These are phyloP conservation scores for Platorchestia sp. DNA, from an alignment of 1,140 invertebrate genomes.

Conservation along the genomic window DNA sequence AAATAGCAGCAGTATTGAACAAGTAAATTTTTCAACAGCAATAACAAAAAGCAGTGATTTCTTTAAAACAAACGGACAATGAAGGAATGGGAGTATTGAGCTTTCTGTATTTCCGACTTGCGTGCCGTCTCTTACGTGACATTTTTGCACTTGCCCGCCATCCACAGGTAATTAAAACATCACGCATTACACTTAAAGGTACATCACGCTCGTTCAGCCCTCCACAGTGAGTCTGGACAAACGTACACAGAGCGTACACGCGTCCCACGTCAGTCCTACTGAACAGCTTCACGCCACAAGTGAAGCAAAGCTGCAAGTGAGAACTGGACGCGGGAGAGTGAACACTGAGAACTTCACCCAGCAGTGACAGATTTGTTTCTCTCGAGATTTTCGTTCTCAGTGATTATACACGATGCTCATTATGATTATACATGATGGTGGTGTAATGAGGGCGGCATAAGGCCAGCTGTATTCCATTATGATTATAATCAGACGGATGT, in stretches of 20 bases:
- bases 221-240: neutral
- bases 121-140: neutral
- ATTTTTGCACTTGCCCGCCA: neutral
- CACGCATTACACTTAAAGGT: neutral
- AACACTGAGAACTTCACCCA: neutral
- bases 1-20: too few relatives aligned
- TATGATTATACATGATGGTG: too few relatives aligned
- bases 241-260: too few relatives aligned
- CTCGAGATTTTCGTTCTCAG: neutral
- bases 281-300: neutral
- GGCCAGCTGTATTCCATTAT: neutral
- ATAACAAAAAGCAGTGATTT: too few relatives aligned
- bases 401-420: too few relatives aligned
- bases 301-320: neutral
- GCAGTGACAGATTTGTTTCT: neutral
- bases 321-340: neutral
- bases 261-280: too few relatives aligned
- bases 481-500: neutral
- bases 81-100: too few relatives aligned
- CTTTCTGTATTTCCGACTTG: neutral
- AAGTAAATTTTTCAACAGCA: too few relatives aligned
- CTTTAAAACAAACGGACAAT: too few relatives aligned
- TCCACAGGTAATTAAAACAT: neutral
- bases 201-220: neutral
- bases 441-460: too few relatives aligned